phyloP scores from a whole-genome alignment of 92 coral and sea anemone genomes.

The Phenganax stokvisi region DNA sequence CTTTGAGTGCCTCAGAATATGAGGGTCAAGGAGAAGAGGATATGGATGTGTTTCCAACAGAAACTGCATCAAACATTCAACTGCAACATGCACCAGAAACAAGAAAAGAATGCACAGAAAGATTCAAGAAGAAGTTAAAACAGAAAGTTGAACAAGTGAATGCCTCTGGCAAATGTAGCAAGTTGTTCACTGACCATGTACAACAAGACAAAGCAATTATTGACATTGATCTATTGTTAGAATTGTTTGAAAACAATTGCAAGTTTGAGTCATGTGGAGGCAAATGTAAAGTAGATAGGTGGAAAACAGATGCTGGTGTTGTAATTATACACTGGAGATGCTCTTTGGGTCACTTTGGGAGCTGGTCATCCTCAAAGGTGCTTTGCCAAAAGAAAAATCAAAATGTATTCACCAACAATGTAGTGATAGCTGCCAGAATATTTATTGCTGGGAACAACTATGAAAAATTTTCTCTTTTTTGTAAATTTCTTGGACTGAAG shows the following conservation, averaged over 20 bases:
- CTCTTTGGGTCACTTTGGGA: constrained; percentile 40
- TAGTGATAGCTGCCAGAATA: constrained; percentile 44
- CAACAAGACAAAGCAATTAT: constrained; percentile 27
- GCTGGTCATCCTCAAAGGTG: constrained; percentile 36
- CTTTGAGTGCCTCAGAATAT: constrained; percentile 16
- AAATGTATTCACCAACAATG: constrained; percentile 21
- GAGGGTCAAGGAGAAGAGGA: constrained; percentile 23
- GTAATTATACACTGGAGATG: constrained; percentile 31
- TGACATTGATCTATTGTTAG: constrained; percentile 26
- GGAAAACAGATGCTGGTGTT: constrained; percentile 37
- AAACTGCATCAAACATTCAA: not conserved
- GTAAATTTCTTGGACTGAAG: constrained; percentile 22
- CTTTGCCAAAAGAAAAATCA: constrained; percentile 37
- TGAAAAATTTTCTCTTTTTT: constrained; percentile 34
- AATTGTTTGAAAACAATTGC: constrained; percentile 30
- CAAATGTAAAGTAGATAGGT: not conserved
- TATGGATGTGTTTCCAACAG: not conserved
- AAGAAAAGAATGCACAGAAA: constrained; percentile 3
- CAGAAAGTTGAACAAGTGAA: constrained; percentile 4
- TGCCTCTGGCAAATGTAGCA: constrained; percentile 1
- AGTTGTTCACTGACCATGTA: not conserved
- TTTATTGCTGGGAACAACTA: constrained; percentile 43
- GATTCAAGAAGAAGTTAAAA: not conserved
- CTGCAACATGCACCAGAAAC: constrained; percentile 10
- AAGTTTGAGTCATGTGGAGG: constrained; percentile 13